A percentile compares a stretch with the other conserved stretches of the same genome.
These are phyloP conservation scores for Agraylea sexmaculata DNA, from an alignment of 1,140 invertebrate species.

Conservation along the genomic window DNA sequence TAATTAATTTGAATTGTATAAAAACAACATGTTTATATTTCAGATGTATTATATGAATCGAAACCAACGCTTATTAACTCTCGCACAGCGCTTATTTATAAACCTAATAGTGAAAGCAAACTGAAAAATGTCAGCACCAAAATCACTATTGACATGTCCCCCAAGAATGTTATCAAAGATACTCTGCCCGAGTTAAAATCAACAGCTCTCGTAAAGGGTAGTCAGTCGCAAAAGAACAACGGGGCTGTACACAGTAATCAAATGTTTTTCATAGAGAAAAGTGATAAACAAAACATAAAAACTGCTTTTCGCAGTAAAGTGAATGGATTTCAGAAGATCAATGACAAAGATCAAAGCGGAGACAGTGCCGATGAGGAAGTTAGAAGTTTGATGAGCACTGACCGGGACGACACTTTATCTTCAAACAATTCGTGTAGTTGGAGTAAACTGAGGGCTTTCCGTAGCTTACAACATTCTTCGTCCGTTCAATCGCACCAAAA, in stretches of 20 bases:
- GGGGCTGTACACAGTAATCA: constrained; percentile 8
- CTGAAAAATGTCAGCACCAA: constrained; percentile 27
- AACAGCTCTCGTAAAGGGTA: constrained; percentile 29
- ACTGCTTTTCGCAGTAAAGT: constrained; percentile 21
- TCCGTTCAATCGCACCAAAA: constrained; percentile 5
- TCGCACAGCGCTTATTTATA: too few species aligned
- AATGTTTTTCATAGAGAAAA: constrained; percentile 9
- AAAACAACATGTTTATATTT: too few species aligned
- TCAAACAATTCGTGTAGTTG: too few species aligned
- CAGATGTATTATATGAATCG: constrained; percentile 11
- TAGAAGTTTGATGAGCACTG: constrained; percentile 29
- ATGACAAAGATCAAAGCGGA: constrained; percentile 28
- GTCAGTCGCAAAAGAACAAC: constrained; percentile 6
- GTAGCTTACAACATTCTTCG: constrained; percentile 1
- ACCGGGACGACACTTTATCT: constrained; percentile 13
- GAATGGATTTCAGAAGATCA: constrained; percentile 29
- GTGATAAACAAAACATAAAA: constrained; percentile 5
- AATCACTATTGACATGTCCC: constrained; percentile 34
- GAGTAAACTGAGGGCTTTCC: constrained; percentile 26
- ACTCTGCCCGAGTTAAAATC: constrained; percentile 28
- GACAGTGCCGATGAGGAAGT: constrained; percentile 36
- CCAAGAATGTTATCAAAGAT: constrained; percentile 16
- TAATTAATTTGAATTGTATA: too few species aligned
- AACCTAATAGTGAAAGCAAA: too few species aligned
- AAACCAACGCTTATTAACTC: constrained; percentile 4